Conservation (phyloP, 2,797 vertebrate species). For the Pseudocheirus occidentalis region DNA sequence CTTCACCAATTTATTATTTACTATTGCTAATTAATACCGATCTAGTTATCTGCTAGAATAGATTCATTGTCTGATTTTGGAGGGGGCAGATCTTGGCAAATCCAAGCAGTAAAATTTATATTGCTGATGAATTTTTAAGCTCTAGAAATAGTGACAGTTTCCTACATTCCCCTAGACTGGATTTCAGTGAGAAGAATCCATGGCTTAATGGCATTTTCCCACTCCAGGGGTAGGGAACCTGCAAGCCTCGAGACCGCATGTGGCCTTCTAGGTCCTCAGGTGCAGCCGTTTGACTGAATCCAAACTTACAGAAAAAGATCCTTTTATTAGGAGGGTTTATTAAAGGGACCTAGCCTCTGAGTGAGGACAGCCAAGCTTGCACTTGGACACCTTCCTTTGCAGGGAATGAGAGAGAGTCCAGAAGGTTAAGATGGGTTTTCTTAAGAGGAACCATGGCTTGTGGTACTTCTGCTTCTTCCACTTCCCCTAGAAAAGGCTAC, state of each 20-base stretch:
- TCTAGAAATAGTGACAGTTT: neutral
- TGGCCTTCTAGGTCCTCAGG: too few relatives aligned
- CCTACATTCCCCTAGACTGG: neutral
- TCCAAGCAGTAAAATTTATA: neutral
- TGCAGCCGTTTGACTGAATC: too few relatives aligned
- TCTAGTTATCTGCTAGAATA: neutral
- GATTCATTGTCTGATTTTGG: neutral
- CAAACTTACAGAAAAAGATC: too few relatives aligned
- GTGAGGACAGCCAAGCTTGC: neutral
- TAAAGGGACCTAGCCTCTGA: neutral
- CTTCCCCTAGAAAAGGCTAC: neutral
- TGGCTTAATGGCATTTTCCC: neutral
- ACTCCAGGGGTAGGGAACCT: too few relatives aligned
- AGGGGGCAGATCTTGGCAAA: neutral
- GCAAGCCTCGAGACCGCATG: too few relatives aligned
- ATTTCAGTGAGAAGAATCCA: neutral
- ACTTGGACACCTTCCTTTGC: neutral
- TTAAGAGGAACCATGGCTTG: neutral
- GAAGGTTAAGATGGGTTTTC: neutral
- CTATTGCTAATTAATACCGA: neutral
- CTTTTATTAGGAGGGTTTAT: too few relatives aligned
- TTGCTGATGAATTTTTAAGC: neutral
- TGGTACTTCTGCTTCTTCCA: slow-evolving; percentile 15
- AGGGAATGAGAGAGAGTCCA: neutral
- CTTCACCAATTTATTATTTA: neutral